Evolutionary conservation across 2,797 vertebrate species (phyloP), one percentile per base, ranked within the genome.

Genomic region (Tokudaia tokunoshimensis): DNA sequence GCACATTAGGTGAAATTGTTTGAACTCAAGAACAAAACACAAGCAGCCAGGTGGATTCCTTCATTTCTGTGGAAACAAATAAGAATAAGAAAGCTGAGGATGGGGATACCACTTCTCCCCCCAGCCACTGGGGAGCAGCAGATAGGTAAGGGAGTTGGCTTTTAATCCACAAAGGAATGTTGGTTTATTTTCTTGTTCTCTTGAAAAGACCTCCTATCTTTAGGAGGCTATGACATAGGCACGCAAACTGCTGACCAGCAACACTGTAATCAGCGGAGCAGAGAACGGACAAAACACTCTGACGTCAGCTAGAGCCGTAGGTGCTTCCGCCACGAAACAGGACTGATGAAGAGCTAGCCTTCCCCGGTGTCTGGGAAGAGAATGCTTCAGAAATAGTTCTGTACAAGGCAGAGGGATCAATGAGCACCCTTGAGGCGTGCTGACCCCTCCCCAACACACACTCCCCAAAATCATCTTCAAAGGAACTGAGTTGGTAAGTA

Each of bases 11-110:
- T 75, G 85, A 94, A 72, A 37, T 44, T 81, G 80, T 92, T 85
- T 67, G 72, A 19, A 59, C 31, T 75, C 15, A 61, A 90, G 57
- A 44, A 61, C 67, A 57, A 92, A 96, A 52, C 84, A 13, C 59
- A 90, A 84, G 50, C 86, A 50, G 63, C 47, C 50, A 59, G 86
- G 47, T 61, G 85, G 85, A 75, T 78, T 91, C 78, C 47, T 91
- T 89, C 67, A 70, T 88, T 85, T 88, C 34, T 84, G 41, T 15
- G 72, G n/a, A 70, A 90, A 52, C 31, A 61, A 47, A 3, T 9
- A 31, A 20, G 72, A 14, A 44, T 72, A 78, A 85, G 61, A 95
- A 89, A 92, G 65, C 13, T 74, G 61, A 82, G 78, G 59, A 41
- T 34, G 41, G 34, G 57, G 41, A 41, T 41, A 41, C 41, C 41